Conservation (phyloP, 2,797 vertebrate species). For the Euphonia xanthogaster region DNA sequence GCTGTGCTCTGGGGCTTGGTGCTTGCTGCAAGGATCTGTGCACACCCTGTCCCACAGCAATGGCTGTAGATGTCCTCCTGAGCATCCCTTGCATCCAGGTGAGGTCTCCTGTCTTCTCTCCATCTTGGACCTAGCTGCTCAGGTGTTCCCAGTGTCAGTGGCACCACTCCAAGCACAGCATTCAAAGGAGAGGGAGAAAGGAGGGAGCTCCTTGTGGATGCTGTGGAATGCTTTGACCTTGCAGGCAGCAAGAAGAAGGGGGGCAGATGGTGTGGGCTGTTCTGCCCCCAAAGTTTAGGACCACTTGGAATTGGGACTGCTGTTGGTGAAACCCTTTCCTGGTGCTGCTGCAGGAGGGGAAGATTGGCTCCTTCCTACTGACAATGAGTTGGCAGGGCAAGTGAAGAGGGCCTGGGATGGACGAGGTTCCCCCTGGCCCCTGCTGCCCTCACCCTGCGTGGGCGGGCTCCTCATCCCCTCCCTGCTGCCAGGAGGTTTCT, state of each 20-base stretch:
- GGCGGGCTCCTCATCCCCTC: not conserved
- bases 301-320: not conserved
- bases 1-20: not conserved
- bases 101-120: not conserved
- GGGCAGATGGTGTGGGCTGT: fast-evolving
- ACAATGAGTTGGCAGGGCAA: not conserved
- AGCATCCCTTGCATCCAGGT: not conserved
- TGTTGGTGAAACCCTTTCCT: not conserved
- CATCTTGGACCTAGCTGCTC: not conserved
- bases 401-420: not conserved
- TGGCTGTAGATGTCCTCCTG: not conserved
- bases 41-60: fast-evolving
- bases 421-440: not conserved
- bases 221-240: not conserved
- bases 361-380: not conserved
- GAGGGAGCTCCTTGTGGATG: not conserved
- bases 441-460: fast-evolving
- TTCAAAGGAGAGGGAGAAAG: not conserved
- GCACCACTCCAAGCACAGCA: not conserved
- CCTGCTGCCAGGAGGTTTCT: constrained; percentile 38
- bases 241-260: not conserved
- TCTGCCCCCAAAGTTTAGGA: not conserved
- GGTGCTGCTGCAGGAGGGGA: not conserved
- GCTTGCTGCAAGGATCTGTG: not conserved
- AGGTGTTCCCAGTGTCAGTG: not conserved